Evolutionary conservation across 2,113 vertebrate genomes (phyloP), one percentile per base, ranked within the genome.

Genomic region (Pseudopipra pipra): DNA sequence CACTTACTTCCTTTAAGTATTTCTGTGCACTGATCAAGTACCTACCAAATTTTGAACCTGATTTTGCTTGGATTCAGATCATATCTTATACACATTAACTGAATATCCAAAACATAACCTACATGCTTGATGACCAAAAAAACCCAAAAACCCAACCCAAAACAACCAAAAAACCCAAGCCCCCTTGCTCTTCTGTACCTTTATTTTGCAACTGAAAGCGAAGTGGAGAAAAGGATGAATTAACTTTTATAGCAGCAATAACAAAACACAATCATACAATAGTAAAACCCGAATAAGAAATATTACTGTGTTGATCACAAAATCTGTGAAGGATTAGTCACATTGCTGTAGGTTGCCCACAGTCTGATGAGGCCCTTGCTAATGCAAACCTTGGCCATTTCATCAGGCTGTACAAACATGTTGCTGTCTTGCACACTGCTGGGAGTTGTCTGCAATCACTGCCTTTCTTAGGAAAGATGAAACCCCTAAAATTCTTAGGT

Each of bases 81-180:
- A 5, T 41, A 54, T 52, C 35, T 77, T 81, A 28, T 8, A 43
- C 6, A 22, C 6, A 13, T 37, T 68, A 61, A 28, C 20, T 54
- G 63, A 91, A 79, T 21, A 79, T 35, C 16, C 12, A 72, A 58
- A 82, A 66, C 30, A 52, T 35, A 76, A 88, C 49, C 30, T 37
- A 24, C 14, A 25, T 23, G n/a, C 14, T 84, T 5, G 37, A 12
- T 41, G 23, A 35, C 14, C 31, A 61, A 41, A 41, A 87, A 83
- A 59, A n/a, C n/a, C n/a, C n/a, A 33, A 5, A 41, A 41, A 12
- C 39, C 7, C 13, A 62, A 49, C 0, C 11, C 33, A n/a, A 66
- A 77, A 4, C 9, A 68, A 56, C 6, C 14, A 61, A 20, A 75
- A 51, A 52, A 4, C 2, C 3, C 0, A 30, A 23, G 2, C 0